Conservation (phyloP, 1,140 invertebrate genomes). For the Sesamia nonagrioides region DNA sequence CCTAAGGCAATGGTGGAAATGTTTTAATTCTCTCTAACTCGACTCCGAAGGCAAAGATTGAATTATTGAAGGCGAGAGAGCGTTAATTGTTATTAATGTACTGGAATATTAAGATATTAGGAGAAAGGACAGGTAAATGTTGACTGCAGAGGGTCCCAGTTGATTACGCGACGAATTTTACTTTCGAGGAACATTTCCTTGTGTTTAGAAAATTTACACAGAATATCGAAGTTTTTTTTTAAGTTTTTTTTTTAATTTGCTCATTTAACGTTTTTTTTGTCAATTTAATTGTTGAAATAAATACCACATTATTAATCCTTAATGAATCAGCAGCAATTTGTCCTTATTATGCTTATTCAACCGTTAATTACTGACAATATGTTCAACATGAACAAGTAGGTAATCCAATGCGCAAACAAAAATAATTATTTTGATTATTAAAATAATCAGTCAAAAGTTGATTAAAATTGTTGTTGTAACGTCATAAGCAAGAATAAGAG, state of each 20-base stretch:
- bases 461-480: constrained; percentile 2
- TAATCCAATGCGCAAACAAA: constrained; percentile 46
- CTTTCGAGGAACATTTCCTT: constrained; percentile 11
- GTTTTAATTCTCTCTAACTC: constrained; percentile 54
- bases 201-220: background rate
- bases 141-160: constrained; percentile 18
- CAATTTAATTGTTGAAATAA: background rate
- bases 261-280: background rate
- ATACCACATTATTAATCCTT: constrained; percentile 26
- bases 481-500: constrained; percentile 1
- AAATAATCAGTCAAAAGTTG: background rate
- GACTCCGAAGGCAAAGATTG: constrained; percentile 57
- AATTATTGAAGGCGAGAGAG: constrained; percentile 61
- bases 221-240: background rate
- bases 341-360: constrained; percentile 24
- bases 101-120: constrained; percentile 45
- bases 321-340: constrained; percentile 31
- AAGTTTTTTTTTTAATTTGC: background rate
- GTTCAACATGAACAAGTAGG: constrained; percentile 6
- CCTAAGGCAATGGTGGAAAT: constrained; percentile 41
- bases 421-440: constrained; percentile 25
- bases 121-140: constrained; percentile 42
- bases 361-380: constrained; percentile 37
- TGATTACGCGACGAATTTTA: constrained; percentile 39
- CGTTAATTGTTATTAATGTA: constrained; percentile 62